These are phyloP conservation scores for Eulemur coronatus DNA, from an alignment of 2,797 vertebrate species.

Conservation along the genomic window DNA sequence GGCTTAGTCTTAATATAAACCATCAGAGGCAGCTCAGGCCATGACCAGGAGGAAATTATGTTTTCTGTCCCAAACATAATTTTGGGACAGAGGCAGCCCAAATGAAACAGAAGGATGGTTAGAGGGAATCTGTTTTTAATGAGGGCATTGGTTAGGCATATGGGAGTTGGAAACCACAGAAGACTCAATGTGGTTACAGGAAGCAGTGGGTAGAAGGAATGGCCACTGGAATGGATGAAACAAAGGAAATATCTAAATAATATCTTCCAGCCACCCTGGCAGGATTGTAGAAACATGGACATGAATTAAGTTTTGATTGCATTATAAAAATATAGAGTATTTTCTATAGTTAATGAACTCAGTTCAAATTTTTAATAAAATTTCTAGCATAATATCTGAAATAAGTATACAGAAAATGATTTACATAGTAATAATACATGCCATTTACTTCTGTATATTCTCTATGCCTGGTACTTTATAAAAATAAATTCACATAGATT, in stretches of 20 bases:
- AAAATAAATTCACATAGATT: conserved; percentile 17
- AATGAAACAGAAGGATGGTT: not conserved
- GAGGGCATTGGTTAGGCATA: not conserved
- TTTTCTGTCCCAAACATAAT: not conserved
- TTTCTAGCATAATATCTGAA: not conserved
- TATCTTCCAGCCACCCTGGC: not conserved
- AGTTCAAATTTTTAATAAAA: conserved; percentile 12
- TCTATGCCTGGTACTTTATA: not conserved
- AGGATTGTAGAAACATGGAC: not conserved
- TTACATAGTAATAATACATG: not conserved
- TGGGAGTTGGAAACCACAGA: not conserved
- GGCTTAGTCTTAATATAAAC: not conserved
- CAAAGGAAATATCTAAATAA: not conserved
- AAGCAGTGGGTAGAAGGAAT: not conserved
- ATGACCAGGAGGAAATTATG: not conserved
- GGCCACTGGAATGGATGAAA: not conserved
- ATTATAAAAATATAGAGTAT: not conserved
- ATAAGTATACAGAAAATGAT: not conserved
- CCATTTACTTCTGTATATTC: not conserved
- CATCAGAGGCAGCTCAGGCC: not conserved
- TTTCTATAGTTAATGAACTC: not conserved
- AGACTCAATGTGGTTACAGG: not conserved
- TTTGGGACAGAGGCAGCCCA: not conserved
- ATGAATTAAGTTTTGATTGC: not conserved
- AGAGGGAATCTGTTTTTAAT: not conserved